These are phyloP conservation scores for Nomada ferruginata DNA, from an alignment of 2,888 invertebrate species.

Conservation along the genomic window DNA sequence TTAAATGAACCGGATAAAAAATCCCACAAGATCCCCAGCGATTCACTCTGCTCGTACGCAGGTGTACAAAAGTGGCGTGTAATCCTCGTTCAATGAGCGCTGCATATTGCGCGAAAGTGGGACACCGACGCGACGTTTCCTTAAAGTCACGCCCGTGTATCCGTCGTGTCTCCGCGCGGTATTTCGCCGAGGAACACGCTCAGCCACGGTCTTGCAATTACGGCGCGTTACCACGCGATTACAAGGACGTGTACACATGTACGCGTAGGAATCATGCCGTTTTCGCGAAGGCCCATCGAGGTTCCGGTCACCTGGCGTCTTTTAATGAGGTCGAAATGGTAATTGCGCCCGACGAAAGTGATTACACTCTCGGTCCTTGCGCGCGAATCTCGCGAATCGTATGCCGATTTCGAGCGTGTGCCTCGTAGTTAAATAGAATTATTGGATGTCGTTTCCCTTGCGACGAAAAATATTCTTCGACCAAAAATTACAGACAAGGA, in stretches of 20 bases:
- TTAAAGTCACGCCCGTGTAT: slow-evolving; percentile 16
- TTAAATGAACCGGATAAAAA: too few species aligned
- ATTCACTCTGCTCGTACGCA: not conserved
- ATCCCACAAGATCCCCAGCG: not conserved
- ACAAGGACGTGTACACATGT: not conserved
- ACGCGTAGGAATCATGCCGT: not conserved
- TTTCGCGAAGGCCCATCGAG: not conserved
- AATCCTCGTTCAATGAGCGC: slow-evolving; percentile 35
- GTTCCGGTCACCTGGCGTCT: not conserved
- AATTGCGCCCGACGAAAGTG: not conserved
- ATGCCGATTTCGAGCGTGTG: too few species aligned
- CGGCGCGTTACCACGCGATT: slow-evolving; percentile 30
- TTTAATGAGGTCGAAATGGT: not conserved
- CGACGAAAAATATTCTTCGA: not conserved
- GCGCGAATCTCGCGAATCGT: not conserved
- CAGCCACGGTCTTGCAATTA: slow-evolving; percentile 31
- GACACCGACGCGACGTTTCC: slow-evolving; percentile 20
- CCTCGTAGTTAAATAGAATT: not conserved
- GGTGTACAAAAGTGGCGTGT: slow-evolving; percentile 18
- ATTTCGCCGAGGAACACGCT: slow-evolving; percentile 35
- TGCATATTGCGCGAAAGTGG: slow-evolving; percentile 45
- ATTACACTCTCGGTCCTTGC: not conserved
- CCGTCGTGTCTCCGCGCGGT: slow-evolving; percentile 2
- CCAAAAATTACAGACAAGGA: not conserved
- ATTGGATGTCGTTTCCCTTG: not conserved